Evolutionary conservation across 2,888 invertebrate species (phyloP).

Genomic region (Dorcus hopei): DNA sequence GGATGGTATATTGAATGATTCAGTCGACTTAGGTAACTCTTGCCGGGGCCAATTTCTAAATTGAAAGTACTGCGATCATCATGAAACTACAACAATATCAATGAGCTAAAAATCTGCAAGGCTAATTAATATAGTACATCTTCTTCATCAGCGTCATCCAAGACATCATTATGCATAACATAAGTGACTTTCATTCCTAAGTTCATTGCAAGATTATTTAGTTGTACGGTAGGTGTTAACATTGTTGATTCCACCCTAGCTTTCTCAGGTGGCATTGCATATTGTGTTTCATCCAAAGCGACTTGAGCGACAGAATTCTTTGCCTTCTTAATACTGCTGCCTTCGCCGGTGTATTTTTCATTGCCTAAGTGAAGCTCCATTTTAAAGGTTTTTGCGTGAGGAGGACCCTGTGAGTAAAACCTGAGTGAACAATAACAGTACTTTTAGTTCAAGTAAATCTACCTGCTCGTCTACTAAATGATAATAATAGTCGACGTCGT

Average conservation of each 20-base stretch:
- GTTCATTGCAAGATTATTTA: slow-evolving; percentile 41
- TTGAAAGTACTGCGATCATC: no score
- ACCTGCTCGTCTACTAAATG: slow-evolving; percentile 21
- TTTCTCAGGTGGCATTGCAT: slow-evolving; percentile 31
- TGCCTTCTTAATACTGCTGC: slow-evolving; percentile 38
- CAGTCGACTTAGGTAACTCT: slow-evolving; percentile 34
- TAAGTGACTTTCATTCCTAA: slow-evolving; percentile 38
- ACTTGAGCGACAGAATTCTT: slow-evolving; percentile 33
- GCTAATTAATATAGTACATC: no score
- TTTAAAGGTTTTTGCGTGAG: slow-evolving; percentile 37
- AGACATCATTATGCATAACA: slow-evolving; percentile 15
- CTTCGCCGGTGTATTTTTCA: slow-evolving; percentile 35
- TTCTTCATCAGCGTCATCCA: slow-evolving; percentile 2
- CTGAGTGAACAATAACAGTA: background rate
- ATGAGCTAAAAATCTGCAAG: no score
- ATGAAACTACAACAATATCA: no score
- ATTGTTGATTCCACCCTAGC: slow-evolving; percentile 22
- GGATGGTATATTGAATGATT: slow-evolving; percentile 33
- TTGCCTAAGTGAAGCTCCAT: slow-evolving; percentile 36
- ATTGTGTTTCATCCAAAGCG: slow-evolving; percentile 37
- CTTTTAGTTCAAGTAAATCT: background rate
- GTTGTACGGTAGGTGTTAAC: slow-evolving; percentile 38
- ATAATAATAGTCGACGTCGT: slow-evolving; percentile 21
- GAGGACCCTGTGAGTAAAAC: slow-evolving; percentile 30
- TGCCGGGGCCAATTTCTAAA: slow-evolving; percentile 25